Evolutionary conservation across 2,113 vertebrate genomes (phyloP).

Genomic region (Rhodinocichla rosea): DNA sequence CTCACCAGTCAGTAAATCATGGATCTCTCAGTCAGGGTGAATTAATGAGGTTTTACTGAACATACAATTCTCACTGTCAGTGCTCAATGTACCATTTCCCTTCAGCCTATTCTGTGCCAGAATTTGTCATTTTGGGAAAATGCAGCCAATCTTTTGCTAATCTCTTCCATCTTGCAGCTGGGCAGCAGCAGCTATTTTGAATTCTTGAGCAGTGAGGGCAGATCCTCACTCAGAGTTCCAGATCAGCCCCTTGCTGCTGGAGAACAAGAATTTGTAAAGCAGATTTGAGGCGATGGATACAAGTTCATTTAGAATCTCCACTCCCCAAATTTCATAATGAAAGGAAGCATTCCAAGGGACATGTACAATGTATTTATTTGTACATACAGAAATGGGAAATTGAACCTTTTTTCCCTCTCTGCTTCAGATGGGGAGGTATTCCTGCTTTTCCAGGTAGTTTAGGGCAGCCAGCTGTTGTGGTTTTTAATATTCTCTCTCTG

Average conservation of each 20-base stretch:
- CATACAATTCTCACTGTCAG: conserved; percentile 4
- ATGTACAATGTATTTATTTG: background rate
- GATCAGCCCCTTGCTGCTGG: background rate
- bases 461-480: background rate
- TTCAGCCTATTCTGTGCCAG: background rate
- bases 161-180: conserved; percentile 24
- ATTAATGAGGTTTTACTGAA: conserved; percentile 39
- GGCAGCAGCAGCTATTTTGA: conserved; percentile 15
- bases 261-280: background rate
- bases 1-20: conserved; percentile 36
- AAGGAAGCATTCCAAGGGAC: background rate
- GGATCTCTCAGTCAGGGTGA: background rate
- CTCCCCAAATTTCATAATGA: background rate
- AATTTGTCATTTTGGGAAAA: conserved; percentile 30
- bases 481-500: background rate
- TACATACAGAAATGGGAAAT: background rate
- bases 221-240: background rate
- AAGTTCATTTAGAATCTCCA: background rate
- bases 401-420: background rate
- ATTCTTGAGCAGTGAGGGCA: conserved; percentile 10
- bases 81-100: conserved; percentile 4
- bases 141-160: background rate
- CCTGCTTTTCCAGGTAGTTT: background rate
- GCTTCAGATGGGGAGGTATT: background rate
- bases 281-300: background rate